Conservation (phyloP, 2,797 vertebrate genomes). For the Sphenopsis melanotis region DNA sequence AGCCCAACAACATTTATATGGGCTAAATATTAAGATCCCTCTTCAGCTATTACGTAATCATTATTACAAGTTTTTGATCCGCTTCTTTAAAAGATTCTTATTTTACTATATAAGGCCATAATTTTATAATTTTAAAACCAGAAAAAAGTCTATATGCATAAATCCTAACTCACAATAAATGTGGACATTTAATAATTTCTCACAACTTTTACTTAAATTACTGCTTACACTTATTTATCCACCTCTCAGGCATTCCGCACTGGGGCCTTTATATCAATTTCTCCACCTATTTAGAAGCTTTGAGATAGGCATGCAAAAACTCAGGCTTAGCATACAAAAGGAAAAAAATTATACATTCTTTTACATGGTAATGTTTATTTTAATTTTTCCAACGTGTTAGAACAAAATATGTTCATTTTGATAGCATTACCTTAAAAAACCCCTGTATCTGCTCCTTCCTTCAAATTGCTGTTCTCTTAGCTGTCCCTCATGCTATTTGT, state of each 20-base stretch:
- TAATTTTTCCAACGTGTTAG: neutral
- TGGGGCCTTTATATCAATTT: neutral
- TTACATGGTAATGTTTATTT: neutral
- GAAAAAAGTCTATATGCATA: neutral
- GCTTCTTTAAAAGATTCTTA: neutral
- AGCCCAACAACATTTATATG: neutral
- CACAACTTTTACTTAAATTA: neutral
- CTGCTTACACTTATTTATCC: neutral
- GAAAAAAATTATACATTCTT: neutral
- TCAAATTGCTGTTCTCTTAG: neutral
- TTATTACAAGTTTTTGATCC: neutral
- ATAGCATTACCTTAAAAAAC: neutral
- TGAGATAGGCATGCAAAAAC: neutral
- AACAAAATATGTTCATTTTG: neutral
- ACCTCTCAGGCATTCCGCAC: neutral
- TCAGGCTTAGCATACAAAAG: neutral
- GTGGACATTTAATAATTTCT: neutral
- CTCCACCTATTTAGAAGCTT: neutral
- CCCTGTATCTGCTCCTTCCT: neutral
- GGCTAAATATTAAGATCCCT: neutral
- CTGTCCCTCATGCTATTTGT: accelerated
- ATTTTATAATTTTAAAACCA: neutral
- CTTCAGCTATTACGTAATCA: neutral
- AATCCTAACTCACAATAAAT: neutral
- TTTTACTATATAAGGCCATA: neutral